These are phyloP conservation scores for Galagoides demidoff DNA, from an alignment of 2,797 vertebrate genomes.

Conservation along the genomic window DNA sequence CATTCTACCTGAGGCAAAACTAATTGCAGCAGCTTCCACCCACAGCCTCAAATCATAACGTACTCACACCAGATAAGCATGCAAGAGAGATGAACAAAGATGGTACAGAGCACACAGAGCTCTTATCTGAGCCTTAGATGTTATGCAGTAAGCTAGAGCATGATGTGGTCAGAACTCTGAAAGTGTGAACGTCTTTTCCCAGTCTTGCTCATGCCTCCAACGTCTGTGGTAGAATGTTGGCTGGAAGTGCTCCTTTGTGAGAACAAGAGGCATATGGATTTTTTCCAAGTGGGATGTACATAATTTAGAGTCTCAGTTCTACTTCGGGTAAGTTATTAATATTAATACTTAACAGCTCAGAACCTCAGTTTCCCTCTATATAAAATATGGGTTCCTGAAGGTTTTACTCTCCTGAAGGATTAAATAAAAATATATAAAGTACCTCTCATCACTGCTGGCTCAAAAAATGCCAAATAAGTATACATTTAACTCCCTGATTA, in stretches of 20 bases:
- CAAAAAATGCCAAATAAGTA: conserved; percentile 39
- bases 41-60: conserved; percentile 59
- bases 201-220: neutral
- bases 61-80: conserved; percentile 39
- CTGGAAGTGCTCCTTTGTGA: neutral
- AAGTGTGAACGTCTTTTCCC: neutral
- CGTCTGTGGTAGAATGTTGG: neutral
- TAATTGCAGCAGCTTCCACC: conserved; percentile 75
- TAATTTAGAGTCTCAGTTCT: neutral
- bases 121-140: neutral
- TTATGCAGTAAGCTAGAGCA: neutral
- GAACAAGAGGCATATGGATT: neutral
- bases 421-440: conserved; percentile 26
- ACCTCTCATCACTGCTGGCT: neutral
- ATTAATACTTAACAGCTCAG: neutral
- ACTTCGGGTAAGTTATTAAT: neutral
- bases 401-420: conserved; percentile 5
- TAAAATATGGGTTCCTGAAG: neutral
- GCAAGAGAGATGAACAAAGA: conserved; percentile 50
- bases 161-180: neutral
- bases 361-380: conserved; percentile 10
- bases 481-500: neutral
- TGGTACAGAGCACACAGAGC: neutral
- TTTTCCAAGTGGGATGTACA: neutral
- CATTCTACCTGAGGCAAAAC: conserved; percentile 77